Percentiles rank a stretch among this genome's conserved stretches.
Conservation (phyloP, 2,888 invertebrate genomes). For the Polydrusus pterygomalis region DNA sequence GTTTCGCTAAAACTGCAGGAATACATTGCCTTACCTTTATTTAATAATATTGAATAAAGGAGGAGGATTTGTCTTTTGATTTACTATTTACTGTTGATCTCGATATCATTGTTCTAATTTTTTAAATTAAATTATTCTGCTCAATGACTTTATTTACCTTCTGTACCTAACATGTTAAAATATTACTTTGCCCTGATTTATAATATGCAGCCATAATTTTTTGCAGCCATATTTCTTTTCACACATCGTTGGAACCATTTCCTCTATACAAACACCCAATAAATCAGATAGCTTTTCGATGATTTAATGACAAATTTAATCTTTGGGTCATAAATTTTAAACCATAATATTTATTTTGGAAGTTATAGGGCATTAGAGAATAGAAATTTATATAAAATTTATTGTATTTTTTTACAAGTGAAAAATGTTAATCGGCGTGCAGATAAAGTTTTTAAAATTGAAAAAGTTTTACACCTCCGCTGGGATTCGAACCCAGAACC, state of each 20-base stretch:
- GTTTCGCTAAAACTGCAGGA: not conserved
- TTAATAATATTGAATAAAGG: too few relatives aligned
- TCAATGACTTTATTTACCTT: not conserved
- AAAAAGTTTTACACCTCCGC: too few relatives aligned
- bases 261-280: slow-evolving; percentile 2
- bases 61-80: not conserved
- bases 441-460: too few relatives aligned
- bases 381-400: too few relatives aligned
- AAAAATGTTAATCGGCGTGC: too few relatives aligned
- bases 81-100: too few relatives aligned
- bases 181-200: not conserved
- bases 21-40: not conserved
- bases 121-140: too few relatives aligned
- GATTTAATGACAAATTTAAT: slow-evolving; percentile 11
- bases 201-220: not conserved
- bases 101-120: too few relatives aligned
- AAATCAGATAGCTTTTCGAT: not conserved
- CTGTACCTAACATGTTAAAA: not conserved
- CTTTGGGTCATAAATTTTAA: slow-evolving; percentile 2
- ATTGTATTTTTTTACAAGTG: too few relatives aligned
- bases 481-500: too few relatives aligned
- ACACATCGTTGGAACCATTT: slow-evolving; percentile 2
- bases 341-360: not conserved
- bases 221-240: slow-evolving; percentile 3
- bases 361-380: not conserved